A percentile compares a stretch with the other conserved stretches of the same genome.
These are phyloP conservation scores for Ostrea denselamellosa DNA, from an alignment of 1,140 invertebrate genomes.

Conservation along the genomic window DNA sequence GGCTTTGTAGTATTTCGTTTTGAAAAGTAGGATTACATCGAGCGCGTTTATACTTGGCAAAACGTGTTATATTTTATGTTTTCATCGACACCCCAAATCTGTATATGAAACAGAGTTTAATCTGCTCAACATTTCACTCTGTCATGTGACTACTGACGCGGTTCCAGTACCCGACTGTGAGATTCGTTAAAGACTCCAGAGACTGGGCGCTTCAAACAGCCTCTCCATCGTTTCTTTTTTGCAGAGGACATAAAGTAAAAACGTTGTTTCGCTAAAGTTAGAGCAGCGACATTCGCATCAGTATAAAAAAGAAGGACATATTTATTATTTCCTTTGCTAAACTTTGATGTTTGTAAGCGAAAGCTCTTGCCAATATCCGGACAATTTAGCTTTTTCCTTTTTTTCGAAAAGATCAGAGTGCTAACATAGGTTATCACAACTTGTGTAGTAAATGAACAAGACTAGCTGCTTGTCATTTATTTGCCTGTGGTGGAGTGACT, in stretches of 20 bases:
- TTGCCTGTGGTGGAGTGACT: conserved; percentile 24
- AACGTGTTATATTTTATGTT: conserved; percentile 21
- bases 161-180: neutral
- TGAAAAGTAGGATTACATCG: conserved; percentile 35
- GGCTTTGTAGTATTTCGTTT: neutral
- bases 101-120: conserved; percentile 7
- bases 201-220: neutral
- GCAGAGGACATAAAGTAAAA: neutral
- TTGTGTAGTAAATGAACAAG: conserved; percentile 18
- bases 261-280: conserved; percentile 37
- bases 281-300: conserved; percentile 27
- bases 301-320: conserved; percentile 46
- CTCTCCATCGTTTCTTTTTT: neutral
- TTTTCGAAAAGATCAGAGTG: conserved; percentile 40
- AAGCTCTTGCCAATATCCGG: conserved; percentile 57
- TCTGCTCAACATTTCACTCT: neutral
- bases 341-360: conserved; percentile 58
- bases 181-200: neutral
- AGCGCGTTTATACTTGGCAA: conserved; percentile 3
- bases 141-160: conserved; percentile 2
- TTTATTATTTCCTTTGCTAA: conserved; percentile 50
- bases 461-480: conserved; percentile 3
- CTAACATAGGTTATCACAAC: conserved; percentile 14
- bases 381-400: conserved; percentile 55
- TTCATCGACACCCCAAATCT: conserved; percentile 21